phyloP scores from a whole-genome alignment of 2,888 invertebrate genomes.

The Teleiodes luculella region DNA sequence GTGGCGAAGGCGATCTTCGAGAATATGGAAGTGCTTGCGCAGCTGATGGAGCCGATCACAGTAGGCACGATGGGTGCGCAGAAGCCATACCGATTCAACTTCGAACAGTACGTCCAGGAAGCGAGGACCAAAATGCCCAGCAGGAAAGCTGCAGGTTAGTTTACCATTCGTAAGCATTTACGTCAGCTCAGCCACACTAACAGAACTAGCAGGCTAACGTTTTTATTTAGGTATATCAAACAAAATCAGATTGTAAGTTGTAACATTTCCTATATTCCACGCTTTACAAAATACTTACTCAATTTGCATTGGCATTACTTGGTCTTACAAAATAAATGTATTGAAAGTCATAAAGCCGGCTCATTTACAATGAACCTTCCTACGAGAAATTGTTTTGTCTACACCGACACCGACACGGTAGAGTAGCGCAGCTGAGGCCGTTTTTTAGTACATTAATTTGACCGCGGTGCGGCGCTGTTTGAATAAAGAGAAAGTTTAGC shows the following conservation, averaged over 20 bases:
- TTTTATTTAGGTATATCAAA: too few relatives aligned
- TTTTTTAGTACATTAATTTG: conserved; percentile 31
- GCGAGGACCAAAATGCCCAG: conserved; percentile 68
- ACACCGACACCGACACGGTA: conserved; percentile 34
- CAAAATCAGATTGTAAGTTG: too few relatives aligned
- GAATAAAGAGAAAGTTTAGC: conserved; percentile 35
- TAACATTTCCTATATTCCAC: too few relatives aligned
- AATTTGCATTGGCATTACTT: too few relatives aligned
- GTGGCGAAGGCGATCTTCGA: conserved; percentile 64
- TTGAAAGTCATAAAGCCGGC: background rate
- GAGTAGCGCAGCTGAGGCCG: conserved; percentile 29
- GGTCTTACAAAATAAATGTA: background rate
- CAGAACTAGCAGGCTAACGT: too few relatives aligned
- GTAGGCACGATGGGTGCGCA: conserved; percentile 71
- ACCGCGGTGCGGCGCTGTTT: conserved; percentile 33
- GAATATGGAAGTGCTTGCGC: conserved; percentile 61
- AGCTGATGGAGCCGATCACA: conserved; percentile 61
- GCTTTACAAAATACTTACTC: too few relatives aligned
- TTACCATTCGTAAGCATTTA: background rate
- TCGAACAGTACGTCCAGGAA: conserved; percentile 69
- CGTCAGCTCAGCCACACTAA: too few relatives aligned
- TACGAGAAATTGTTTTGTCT: too few relatives aligned
- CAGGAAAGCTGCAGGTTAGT: conserved; percentile 63
- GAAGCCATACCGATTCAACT: conserved; percentile 65
- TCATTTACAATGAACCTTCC: background rate